phyloP scores from a whole-genome alignment of 2,888 invertebrate genomes.

The Parnassius apollo region DNA sequence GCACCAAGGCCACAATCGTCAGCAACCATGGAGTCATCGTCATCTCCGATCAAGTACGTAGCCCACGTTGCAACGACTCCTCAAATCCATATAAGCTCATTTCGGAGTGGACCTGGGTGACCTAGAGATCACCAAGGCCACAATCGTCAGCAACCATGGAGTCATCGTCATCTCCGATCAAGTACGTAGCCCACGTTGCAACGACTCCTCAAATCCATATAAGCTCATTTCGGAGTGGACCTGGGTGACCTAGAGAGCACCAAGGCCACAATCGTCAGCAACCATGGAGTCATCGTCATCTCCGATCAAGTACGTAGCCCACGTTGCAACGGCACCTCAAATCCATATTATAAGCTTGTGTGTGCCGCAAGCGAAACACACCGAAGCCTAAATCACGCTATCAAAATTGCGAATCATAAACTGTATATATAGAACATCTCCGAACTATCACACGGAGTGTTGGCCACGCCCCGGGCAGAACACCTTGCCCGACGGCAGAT shows the following conservation, averaged over 20 bases:
- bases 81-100: too few species aligned
- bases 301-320: slow-evolving; percentile 82
- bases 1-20: neutral
- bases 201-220: neutral
- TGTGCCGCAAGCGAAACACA: too few species aligned
- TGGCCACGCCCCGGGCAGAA: too few species aligned
- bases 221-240: too few species aligned
- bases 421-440: too few species aligned
- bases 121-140: neutral
- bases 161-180: slow-evolving; percentile 77
- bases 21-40: neutral
- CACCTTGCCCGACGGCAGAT: too few species aligned
- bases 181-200: slow-evolving; percentile 57
- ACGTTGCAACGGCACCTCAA: neutral
- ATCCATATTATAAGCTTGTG: too few species aligned
- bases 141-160: neutral
- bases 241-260: slow-evolving; percentile 49
- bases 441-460: too few species aligned
- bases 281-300: neutral
- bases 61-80: neutral
- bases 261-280: neutral
- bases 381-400: too few species aligned
- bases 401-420: too few species aligned
- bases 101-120: slow-evolving; percentile 85
- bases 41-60: slow-evolving; percentile 82